A percentile compares a stretch with the other conserved stretches of the same genome.
Conservation (phyloP, 1,140 invertebrate genomes). For the Drosophila trapezifrons region DNA sequence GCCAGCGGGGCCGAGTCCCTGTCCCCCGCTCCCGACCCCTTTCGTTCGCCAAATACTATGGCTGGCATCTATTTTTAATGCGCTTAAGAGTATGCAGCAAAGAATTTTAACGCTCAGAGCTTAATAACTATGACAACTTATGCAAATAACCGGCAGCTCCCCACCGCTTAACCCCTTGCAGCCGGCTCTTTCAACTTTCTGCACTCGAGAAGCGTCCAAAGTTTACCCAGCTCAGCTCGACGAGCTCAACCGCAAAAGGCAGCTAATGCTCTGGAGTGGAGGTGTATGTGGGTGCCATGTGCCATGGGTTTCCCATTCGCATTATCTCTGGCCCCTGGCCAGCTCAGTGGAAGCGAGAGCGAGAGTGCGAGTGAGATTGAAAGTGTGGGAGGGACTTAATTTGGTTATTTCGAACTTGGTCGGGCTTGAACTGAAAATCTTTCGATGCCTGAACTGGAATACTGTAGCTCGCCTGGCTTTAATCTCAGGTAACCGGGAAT, state of each 20-base stretch:
- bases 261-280: conserved; percentile 59
- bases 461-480: conserved; percentile 17
- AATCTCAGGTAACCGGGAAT: conserved; percentile 47
- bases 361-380: conserved; percentile 11
- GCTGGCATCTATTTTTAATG: conserved; percentile 69
- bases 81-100: conserved; percentile 71
- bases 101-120: conserved; percentile 57
- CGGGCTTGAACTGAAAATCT: conserved; percentile 22
- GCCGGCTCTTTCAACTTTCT: conserved; percentile 44
- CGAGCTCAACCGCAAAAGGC: conserved; percentile 71
- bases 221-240: conserved; percentile 41
- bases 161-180: conserved; percentile 22
- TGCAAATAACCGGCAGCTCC: conserved; percentile 71
- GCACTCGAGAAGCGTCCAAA: conserved; percentile 38
- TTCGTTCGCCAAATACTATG: conserved; percentile 27
- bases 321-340: conserved; percentile 50
- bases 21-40: neutral
- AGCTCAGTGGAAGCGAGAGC: conserved; percentile 20
- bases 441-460: conserved; percentile 15
- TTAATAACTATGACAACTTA: conserved; percentile 81
- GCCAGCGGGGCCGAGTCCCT: no score
- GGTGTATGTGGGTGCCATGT: conserved; percentile 33
- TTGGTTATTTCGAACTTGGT: conserved; percentile 31
- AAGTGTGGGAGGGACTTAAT: conserved; percentile 34
- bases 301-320: conserved; percentile 28